Conservation (phyloP, 2,797 vertebrate species). For the Poecilia picta region DNA sequence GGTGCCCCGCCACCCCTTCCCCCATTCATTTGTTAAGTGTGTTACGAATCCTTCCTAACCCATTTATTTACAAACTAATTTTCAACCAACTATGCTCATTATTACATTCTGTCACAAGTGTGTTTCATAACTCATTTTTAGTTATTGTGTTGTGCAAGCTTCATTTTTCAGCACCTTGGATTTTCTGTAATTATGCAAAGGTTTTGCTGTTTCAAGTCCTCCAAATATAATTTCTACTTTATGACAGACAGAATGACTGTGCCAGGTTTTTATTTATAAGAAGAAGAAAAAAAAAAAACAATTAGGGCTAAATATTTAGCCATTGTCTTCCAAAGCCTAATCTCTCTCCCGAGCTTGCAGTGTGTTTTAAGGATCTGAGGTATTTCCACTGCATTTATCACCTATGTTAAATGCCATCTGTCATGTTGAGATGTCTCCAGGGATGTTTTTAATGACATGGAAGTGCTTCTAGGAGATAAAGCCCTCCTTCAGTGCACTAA, state of each 20-base stretch:
- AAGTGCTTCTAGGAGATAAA: conserved; percentile 75
- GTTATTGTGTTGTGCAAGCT: conserved; percentile 16
- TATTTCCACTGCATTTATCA: conserved; percentile 71
- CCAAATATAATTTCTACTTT: conserved; percentile 18
- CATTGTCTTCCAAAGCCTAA: conserved; percentile 33
- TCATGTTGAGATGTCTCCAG: conserved; percentile 74
- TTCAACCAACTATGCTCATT: conserved; percentile 28
- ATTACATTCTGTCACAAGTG: conserved; percentile 20
- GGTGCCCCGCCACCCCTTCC: neutral
- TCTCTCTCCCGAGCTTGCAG: conserved; percentile 24
- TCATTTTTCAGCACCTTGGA: neutral
- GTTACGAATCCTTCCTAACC: conserved; percentile 12
- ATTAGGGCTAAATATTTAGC: conserved; percentile 37
- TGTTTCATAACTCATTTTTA: conserved; percentile 12
- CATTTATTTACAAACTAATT: conserved; percentile 22
- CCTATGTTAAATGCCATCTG: conserved; percentile 78
- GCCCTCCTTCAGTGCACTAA: conserved; percentile 66
- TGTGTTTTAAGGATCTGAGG: conserved; percentile 58
- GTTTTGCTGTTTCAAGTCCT: conserved; percentile 17
- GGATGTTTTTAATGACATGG: conserved; percentile 79
- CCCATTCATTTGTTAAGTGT: conserved; percentile 5
- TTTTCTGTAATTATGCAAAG: conserved; percentile 15
- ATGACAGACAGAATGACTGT: conserved; percentile 1
- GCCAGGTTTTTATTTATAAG: conserved; percentile 21
- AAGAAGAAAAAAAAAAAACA: conserved; percentile 22